These are phyloP conservation scores for Grapholita molesta DNA, from an alignment of 1,140 invertebrate genomes.

Conservation along the genomic window DNA sequence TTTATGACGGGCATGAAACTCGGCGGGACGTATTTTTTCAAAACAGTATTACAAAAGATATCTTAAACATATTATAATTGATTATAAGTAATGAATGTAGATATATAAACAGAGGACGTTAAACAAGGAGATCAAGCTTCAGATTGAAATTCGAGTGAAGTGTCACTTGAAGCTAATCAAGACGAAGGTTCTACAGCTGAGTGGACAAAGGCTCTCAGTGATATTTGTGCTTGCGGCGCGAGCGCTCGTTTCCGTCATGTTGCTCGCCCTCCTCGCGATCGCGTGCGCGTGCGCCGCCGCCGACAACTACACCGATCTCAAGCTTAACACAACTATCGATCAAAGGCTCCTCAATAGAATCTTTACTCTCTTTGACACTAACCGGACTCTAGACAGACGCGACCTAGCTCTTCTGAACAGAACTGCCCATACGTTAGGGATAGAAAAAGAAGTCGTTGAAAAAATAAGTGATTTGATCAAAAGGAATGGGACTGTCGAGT, in stretches of 20 bases:
- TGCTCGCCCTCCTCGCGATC: slow-evolving; percentile 40
- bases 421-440: slow-evolving; percentile 44
- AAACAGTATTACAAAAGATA: no score
- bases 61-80: no score
- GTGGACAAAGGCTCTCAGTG: slow-evolving; percentile 53
- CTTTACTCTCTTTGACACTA: slow-evolving; percentile 38
- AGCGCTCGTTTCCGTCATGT: slow-evolving; percentile 58
- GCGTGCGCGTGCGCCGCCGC: slow-evolving; percentile 40
- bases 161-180: neutral
- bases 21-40: no score
- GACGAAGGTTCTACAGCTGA: slow-evolving; percentile 26
- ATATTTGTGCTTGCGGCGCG: slow-evolving; percentile 44
- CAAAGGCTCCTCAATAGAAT: slow-evolving; percentile 44
- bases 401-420: slow-evolving; percentile 40
- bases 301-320: slow-evolving; percentile 23
- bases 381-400: slow-evolving; percentile 38
- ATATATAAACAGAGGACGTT: no score
- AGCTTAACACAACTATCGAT: slow-evolving; percentile 45
- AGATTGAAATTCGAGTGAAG: neutral
- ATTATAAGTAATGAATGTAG: neutral
- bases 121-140: neutral
- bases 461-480: slow-evolving; percentile 44
- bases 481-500: slow-evolving; percentile 22
- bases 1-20: no score
- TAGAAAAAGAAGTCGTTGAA: slow-evolving; percentile 46